Evolutionary conservation across 2,113 vertebrate genomes (phyloP).

Genomic region (Tautogolabrus adspersus): DNA sequence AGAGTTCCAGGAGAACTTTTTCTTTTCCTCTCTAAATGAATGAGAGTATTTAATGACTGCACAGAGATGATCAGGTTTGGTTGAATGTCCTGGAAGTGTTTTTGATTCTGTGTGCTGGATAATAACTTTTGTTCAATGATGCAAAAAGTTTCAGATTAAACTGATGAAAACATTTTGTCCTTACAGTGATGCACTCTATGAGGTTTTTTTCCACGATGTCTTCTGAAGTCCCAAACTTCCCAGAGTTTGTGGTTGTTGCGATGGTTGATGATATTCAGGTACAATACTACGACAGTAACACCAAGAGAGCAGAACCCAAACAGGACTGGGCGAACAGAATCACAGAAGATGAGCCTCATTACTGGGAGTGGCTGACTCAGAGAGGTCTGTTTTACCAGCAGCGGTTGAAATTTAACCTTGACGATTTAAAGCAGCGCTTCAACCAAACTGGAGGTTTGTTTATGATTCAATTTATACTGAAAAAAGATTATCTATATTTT

Average conservation of each 20-base stretch:
- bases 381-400: accelerated
- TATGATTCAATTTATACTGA: slow-evolving; percentile 4
- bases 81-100: no score
- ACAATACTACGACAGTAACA: slow-evolving; percentile 30
- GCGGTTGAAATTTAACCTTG: neutral
- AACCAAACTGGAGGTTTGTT: slow-evolving; percentile 71
- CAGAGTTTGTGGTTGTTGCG: slow-evolving; percentile 52
- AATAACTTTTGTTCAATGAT: neutral
- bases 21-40: no score
- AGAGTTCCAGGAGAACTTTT: neutral
- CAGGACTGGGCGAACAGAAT: slow-evolving; percentile 55
- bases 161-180: neutral
- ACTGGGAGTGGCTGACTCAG: neutral
- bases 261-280: slow-evolving; percentile 41
- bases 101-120: no score
- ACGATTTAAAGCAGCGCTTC: slow-evolving; percentile 1
- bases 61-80: no score
- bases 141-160: neutral
- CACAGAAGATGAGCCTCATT: neutral
- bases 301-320: neutral
- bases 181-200: slow-evolving; percentile 49
- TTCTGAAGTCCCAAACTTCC: slow-evolving; percentile 33
- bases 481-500: slow-evolving; percentile 3
- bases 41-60: neutral
- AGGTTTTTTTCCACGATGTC: slow-evolving; percentile 32